Conservation (phyloP, 1,140 invertebrate species). For the Zaprionus inermis region DNA sequence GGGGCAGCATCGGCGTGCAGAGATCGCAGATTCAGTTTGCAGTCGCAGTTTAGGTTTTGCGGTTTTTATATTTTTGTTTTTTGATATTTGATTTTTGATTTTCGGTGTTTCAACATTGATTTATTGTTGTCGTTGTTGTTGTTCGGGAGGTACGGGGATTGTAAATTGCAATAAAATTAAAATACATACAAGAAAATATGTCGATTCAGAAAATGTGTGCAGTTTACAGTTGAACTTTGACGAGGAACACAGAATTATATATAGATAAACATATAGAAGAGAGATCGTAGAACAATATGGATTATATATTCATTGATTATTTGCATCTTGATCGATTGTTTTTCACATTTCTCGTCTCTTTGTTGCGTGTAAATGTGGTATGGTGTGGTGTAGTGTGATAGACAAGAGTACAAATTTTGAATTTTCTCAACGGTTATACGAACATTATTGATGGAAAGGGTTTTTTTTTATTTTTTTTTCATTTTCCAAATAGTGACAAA, state of each 20-base stretch:
- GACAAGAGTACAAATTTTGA: slow-evolving; percentile 11
- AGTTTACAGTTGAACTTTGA: slow-evolving; percentile 38
- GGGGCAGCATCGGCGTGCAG: background rate
- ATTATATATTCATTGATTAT: slow-evolving; percentile 21
- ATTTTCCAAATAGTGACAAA: slow-evolving; percentile 10
- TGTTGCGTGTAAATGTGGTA: slow-evolving; percentile 2
- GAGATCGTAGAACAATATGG: slow-evolving; percentile 38
- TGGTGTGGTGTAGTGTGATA: slow-evolving; percentile 25
- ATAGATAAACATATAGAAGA: slow-evolving; percentile 35
- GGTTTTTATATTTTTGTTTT: background rate
- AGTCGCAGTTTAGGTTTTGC: slow-evolving; percentile 14
- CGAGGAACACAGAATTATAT: slow-evolving; percentile 21
- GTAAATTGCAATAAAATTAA: slow-evolving; percentile 69
- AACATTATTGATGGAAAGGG: slow-evolving; percentile 31
- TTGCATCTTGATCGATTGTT: slow-evolving; percentile 4
- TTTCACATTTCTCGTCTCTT: slow-evolving; percentile 1
- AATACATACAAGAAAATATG: slow-evolving; percentile 62
- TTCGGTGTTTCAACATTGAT: slow-evolving; percentile 28
- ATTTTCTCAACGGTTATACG: slow-evolving; percentile 38
- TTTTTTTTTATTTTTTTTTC: background rate
- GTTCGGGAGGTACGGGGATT: slow-evolving; percentile 34
- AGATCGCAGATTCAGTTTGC: slow-evolving; percentile 4
- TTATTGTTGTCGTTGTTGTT: slow-evolving; percentile 33
- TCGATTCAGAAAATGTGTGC: slow-evolving; percentile 43
- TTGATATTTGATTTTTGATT: too few relatives aligned